Base-by-base conservation (phyloP, 1,140 invertebrate genomes). In the Diuraphis noxia region DNA sequence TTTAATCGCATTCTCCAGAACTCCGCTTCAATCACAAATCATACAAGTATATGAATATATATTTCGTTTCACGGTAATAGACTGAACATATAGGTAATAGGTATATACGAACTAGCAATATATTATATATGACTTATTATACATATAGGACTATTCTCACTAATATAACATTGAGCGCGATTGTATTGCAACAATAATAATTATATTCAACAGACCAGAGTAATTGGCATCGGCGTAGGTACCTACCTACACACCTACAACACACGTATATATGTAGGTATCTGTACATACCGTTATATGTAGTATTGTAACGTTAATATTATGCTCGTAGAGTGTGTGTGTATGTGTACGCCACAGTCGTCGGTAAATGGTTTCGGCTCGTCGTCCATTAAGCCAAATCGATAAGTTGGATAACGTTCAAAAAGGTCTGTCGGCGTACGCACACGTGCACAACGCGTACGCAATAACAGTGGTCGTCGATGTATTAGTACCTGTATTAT, bases 331-430 rank as follows among this genome's bases (percentile, higher is more conserved):
- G 36, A 79, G 36, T 81, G 36, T 23, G 21, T 25, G 21, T 81
- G 23, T 38, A 36, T 21, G 36, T 84, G 41, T 72, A 21, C 4
- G 56, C 13, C 41, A 84, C 41, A 43, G 56, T 72, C n/a, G 82
- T 84, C 30, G 41, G 84, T 46, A 88, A 88, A 63, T 30, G 86
- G 86, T 88, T 63, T 40, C 36, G 13, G 86, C 38, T 63, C 36
- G 38, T 63, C 85, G 86, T 63, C 52, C 86, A 63, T 88, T 63
- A 88, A 56, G 49, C 86, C 25, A 40, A 88, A 88, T 63, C 86
- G 85, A 87, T 87, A 49, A 86, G 49, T 87, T 41, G 34, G 85
- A 87, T 56, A 49, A 86, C 41, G 84, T 86, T 49, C 84, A 86
- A 86, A 49, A 86, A 43, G n/a, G 82, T 43, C 25, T 19, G 82